These are phyloP conservation scores for Danio aesculapii DNA, from an alignment of 2,797 vertebrate species.

Conservation along the genomic window DNA sequence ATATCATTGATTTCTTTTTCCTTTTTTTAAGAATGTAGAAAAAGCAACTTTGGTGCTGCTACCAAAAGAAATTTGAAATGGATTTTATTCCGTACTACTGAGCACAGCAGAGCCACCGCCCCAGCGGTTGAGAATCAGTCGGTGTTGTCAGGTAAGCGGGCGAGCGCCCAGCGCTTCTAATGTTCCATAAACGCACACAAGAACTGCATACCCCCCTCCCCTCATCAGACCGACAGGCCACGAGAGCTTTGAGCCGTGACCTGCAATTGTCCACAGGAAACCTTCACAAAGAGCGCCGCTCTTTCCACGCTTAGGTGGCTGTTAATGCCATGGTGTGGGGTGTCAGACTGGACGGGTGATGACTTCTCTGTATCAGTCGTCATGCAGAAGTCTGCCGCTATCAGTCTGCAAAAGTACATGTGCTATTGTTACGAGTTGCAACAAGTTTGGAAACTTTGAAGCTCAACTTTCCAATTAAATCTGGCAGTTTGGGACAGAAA, in stretches of 20 bases:
- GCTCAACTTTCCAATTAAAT: constrained; percentile 54
- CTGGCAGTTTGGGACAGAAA: constrained; percentile 18
- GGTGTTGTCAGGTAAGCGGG: constrained; percentile 33
- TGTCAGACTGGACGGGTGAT: constrained; percentile 32
- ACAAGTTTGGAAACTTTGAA: constrained; percentile 31
- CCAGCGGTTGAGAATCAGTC: neutral
- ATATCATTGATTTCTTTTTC: neutral
- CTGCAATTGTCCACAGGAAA: constrained; percentile 54
- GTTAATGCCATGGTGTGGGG: constrained; percentile 26
- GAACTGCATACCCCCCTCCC: constrained; percentile 24
- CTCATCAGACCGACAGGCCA: constrained; percentile 49
- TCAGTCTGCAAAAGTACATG: constrained; percentile 15
- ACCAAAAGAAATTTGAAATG: neutral
- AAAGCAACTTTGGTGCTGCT: neutral
- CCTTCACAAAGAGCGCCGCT: constrained; percentile 15
- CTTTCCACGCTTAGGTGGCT: constrained; percentile 35
- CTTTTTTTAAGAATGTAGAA: neutral
- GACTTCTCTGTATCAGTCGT: constrained; percentile 26
- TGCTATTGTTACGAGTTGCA: neutral
- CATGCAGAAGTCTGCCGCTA: constrained; percentile 3
- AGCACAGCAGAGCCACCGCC: constrained; percentile 28
- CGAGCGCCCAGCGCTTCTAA: constrained; percentile 34
- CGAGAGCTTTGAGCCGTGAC: constrained; percentile 52
- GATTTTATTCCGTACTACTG: constrained; percentile 16
- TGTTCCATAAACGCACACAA: constrained; percentile 25